Conservation (phyloP, 2,113 vertebrate species). For the Zosterops hypoxanthus region DNA sequence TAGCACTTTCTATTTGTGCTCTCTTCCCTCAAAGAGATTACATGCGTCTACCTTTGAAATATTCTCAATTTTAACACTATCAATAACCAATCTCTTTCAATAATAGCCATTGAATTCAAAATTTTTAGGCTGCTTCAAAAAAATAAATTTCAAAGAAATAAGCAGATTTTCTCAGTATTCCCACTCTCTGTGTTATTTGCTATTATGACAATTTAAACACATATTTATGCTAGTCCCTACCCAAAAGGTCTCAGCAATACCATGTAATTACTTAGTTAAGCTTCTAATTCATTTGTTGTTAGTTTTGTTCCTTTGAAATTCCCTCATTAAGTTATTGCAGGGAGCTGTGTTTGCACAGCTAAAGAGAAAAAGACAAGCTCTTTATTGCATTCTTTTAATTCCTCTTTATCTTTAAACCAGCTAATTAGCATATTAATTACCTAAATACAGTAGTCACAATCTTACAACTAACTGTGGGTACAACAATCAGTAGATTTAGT, state of each 20-base stretch:
- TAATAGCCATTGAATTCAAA: neutral
- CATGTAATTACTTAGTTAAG: conserved; percentile 41
- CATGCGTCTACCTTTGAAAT: neutral
- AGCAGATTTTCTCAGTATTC: neutral
- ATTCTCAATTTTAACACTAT: neutral
- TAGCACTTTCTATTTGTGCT: neutral
- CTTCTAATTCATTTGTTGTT: conserved; percentile 25
- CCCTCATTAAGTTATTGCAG: conserved; percentile 42
- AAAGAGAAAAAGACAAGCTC: conserved; percentile 35
- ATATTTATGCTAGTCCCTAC: neutral
- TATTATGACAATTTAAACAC: neutral
- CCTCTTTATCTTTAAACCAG: conserved; percentile 19
- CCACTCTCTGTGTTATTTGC: neutral
- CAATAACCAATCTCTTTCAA: neutral
- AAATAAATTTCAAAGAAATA: neutral
- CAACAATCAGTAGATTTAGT: neutral
- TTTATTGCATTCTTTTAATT: conserved; percentile 18
- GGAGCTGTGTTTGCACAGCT: conserved; percentile 32
- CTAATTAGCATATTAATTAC: conserved; percentile 59
- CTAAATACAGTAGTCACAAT: neutral
- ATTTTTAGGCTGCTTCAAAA: neutral
- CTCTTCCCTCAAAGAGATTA: neutral
- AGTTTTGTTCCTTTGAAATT: conserved; percentile 45
- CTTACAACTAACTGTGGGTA: neutral
- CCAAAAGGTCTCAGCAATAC: conserved; percentile 8